A percentile compares a stretch with the other conserved stretches of the same genome.
These are phyloP conservation scores for Drosophila burlai DNA, from an alignment of 1,140 invertebrate species.

Conservation along the genomic window DNA sequence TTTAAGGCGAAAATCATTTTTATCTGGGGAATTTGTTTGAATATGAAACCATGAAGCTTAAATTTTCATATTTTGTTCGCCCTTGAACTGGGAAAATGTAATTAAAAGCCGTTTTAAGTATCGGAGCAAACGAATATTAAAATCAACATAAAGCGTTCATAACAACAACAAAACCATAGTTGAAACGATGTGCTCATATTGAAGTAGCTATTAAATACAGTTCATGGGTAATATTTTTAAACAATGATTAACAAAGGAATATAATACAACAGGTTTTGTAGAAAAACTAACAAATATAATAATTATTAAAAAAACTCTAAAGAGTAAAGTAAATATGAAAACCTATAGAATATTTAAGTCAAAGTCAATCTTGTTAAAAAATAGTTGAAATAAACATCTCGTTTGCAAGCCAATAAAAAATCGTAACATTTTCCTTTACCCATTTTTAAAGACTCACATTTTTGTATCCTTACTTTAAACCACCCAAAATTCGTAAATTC, in stretches of 20 bases:
- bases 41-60: neutral
- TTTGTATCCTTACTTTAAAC: neutral
- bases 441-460: too few species aligned
- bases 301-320: neutral
- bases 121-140: too few species aligned
- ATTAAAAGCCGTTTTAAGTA: neutral
- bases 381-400: too few species aligned
- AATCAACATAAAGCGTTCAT: too few species aligned
- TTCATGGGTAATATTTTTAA: neutral
- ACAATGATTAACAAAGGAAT: neutral
- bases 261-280: too few species aligned
- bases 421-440: too few species aligned
- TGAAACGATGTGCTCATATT: neutral
- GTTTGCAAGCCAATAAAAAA: too few species aligned
- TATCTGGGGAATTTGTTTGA: neutral
- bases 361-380: too few species aligned
- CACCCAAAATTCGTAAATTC: too few species aligned
- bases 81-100: neutral
- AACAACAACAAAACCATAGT: neutral
- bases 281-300: neutral
- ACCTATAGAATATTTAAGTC: too few species aligned
- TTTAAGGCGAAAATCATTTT: conserved; percentile 10
- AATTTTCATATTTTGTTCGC: neutral
- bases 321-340: neutral
- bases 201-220: neutral